Conservation (phyloP, 2,888 invertebrate genomes). For the Campoletis raptor region DNA sequence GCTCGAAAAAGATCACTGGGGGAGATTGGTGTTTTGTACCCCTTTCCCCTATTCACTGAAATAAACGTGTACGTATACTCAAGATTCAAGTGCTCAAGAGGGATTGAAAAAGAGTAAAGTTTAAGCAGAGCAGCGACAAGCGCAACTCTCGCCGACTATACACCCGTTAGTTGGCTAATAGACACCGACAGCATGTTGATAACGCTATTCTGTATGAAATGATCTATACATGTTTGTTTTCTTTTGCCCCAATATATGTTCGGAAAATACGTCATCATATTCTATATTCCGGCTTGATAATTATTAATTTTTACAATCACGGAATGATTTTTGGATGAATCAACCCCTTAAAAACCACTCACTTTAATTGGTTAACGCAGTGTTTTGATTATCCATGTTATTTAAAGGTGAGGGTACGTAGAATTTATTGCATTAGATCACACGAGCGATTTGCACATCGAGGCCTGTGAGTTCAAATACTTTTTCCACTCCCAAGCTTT, state of each 20-base stretch:
- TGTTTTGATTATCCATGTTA: too few relatives aligned
- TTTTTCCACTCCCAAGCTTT: not conserved
- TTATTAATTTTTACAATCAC: not conserved
- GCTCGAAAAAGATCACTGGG: constrained; percentile 76
- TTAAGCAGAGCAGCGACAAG: constrained; percentile 61
- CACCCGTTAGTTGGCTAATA: constrained; percentile 80
- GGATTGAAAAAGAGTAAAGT: constrained; percentile 38
- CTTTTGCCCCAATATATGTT: not conserved
- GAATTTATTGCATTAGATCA: too few relatives aligned
- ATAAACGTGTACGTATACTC: constrained; percentile 73
- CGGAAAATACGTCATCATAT: not conserved
- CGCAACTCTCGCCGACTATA: constrained; percentile 61
- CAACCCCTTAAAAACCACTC: not conserved
- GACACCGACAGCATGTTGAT: constrained; percentile 75
- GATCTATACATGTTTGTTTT: not conserved
- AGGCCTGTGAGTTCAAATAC: not conserved
- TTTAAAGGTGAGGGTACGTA: too few relatives aligned
- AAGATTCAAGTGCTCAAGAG: constrained; percentile 24
- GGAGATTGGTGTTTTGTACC: constrained; percentile 74
- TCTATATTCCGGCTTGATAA: not conserved
- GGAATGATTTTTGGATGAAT: not conserved
- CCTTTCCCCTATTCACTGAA: constrained; percentile 71
- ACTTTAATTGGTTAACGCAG: too few relatives aligned
- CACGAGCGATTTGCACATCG: too few relatives aligned
- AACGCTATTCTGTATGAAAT: constrained; percentile 25